A percentile compares a stretch with the other conserved stretches of the same genome.
These are phyloP conservation scores for Alaudala cheleensis DNA, from an alignment of 2,113 vertebrate species.

Conservation along the genomic window DNA sequence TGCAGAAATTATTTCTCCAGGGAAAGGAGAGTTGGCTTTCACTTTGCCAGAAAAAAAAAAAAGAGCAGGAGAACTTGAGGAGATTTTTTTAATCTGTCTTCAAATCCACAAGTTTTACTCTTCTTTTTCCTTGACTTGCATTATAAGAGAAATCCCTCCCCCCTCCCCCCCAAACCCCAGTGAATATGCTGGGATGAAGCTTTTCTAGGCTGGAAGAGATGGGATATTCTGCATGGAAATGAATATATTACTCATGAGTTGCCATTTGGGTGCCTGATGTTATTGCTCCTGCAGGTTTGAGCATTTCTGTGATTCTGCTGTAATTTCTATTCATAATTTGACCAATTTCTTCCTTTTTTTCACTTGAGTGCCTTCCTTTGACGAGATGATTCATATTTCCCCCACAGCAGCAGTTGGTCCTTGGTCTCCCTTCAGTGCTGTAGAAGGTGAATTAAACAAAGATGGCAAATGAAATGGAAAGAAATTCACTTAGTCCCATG, in stretches of 20 bases:
- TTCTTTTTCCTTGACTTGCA: neutral
- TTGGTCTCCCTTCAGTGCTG: neutral
- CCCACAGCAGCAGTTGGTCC: neutral
- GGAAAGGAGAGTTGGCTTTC: neutral
- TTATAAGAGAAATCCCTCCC: neutral
- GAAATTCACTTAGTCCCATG: constrained; percentile 3
- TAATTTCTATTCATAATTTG: neutral
- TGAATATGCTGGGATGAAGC: neutral
- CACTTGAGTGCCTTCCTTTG: neutral
- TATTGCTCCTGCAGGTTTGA: neutral
- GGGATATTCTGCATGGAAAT: neutral
- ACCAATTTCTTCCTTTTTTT: neutral
- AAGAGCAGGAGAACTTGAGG: neutral
- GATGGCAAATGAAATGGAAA: constrained; percentile 15
- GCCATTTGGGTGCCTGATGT: neutral
- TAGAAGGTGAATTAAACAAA: constrained; percentile 40
- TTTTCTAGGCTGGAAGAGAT: neutral
- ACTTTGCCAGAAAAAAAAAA: neutral
- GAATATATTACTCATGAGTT: neutral
- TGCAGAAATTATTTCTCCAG: neutral
- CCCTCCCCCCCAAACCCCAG: neutral
- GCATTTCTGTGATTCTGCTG: neutral
- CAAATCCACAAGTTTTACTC: neutral
- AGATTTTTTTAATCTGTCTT: neutral
- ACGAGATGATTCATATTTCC: neutral